A percentile compares a stretch with the other conserved stretches of the same genome.
Conservation (phyloP, 1,140 invertebrate species). For the Eurosta solidaginis region DNA sequence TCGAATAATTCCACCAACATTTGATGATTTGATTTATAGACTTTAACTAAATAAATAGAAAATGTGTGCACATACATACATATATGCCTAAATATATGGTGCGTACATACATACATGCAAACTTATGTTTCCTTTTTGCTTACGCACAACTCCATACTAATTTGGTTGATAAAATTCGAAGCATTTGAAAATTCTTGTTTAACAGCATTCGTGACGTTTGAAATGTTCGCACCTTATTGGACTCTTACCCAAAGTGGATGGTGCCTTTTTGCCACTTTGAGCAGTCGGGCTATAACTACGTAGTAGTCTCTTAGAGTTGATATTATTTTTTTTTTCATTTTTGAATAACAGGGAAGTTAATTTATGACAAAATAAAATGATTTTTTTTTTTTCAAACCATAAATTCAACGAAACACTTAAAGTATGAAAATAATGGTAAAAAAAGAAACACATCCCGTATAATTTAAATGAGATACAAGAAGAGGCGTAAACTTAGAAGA, state of each 20-base stretch:
- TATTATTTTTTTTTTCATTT: too few species aligned
- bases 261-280: constrained; percentile 6
- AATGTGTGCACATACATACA: background rate
- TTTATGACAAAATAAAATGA: too few species aligned
- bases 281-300: background rate
- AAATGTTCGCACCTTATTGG: constrained; percentile 3
- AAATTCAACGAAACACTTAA: too few species aligned
- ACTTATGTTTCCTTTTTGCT: background rate
- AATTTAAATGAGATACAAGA: too few species aligned
- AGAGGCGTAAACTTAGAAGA: too few species aligned
- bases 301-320: background rate
- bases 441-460: too few species aligned
- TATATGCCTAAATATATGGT: background rate
- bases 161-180: background rate
- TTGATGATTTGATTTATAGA: too few species aligned
- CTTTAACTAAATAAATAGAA: too few species aligned
- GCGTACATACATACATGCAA: background rate
- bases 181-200: background rate
- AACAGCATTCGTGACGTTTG: constrained; percentile 4
- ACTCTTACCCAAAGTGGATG: background rate
- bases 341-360: too few species aligned
- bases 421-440: too few species aligned
- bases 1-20: too few species aligned
- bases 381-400: too few species aligned
- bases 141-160: background rate